Conservation (phyloP, 2,113 vertebrate species). For the Mormyrus iriodes region DNA sequence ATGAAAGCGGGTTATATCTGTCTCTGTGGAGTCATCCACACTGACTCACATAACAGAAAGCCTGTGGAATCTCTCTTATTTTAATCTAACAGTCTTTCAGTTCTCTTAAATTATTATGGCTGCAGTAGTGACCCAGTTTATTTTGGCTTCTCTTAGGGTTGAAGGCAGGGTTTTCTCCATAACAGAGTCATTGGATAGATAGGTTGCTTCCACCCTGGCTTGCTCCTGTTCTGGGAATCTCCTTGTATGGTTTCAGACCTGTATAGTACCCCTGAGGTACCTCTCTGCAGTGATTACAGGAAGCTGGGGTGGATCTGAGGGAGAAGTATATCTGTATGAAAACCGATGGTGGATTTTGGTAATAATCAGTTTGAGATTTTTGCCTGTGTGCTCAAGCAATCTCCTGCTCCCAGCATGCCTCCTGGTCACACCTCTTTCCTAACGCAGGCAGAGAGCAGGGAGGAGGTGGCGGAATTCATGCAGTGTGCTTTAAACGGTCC, state of each 20-base stretch:
- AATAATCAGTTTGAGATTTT: neutral
- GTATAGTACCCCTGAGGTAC: neutral
- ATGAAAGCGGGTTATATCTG: neutral
- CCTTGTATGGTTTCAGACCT: neutral
- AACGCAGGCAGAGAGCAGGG: neutral
- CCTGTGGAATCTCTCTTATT: neutral
- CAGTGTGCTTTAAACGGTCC: neutral
- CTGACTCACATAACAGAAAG: neutral
- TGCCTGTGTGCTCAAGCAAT: neutral
- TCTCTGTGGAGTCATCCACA: neutral
- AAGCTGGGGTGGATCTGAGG: neutral
- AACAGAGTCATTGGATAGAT: neutral
- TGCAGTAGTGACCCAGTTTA: neutral
- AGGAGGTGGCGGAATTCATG: neutral
- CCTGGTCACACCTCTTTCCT: neutral
- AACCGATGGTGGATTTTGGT: neutral
- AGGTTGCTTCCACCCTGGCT: neutral
- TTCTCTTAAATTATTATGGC: neutral
- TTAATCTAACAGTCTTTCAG: neutral
- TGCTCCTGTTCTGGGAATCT: neutral
- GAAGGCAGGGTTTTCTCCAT: neutral
- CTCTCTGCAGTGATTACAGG: neutral
- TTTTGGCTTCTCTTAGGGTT: neutral
- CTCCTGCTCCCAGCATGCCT: neutral
- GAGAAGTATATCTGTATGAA: neutral